Evolutionary conservation across 2,113 vertebrate genomes (phyloP).

Genomic region (Chelonoidis abingdonii): DNA sequence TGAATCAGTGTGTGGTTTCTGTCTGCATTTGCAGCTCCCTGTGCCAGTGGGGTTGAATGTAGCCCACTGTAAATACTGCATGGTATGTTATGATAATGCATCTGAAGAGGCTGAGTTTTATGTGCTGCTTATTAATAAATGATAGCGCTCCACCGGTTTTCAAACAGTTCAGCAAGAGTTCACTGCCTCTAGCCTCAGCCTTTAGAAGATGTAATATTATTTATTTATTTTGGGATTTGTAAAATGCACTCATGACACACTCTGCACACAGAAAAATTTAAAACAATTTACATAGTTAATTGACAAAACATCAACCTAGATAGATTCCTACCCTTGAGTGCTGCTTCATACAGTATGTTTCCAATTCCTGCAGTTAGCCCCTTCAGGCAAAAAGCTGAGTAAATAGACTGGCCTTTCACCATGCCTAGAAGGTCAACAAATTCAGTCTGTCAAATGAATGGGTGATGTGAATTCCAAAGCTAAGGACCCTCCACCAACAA

Average conservation of each 20-base stretch:
- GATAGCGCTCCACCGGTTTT: not conserved
- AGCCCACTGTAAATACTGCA: not conserved
- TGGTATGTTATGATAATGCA: not conserved
- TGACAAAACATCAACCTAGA: constrained; percentile 48
- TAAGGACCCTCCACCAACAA: not conserved
- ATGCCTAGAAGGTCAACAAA: constrained; percentile 66
- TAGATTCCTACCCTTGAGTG: constrained; percentile 36
- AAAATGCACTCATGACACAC: not conserved
- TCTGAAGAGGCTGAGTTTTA: not conserved
- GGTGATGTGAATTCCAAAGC: constrained; percentile 22
- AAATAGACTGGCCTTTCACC: constrained; percentile 46
- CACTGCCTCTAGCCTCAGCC: not conserved
- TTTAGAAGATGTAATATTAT: not conserved
- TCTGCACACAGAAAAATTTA: constrained; percentile 36
- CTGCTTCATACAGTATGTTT: constrained; percentile 27
- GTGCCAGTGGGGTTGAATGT: not conserved
- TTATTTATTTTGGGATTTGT: not conserved
- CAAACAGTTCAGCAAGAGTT: constrained; percentile 22
- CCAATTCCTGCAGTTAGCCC: constrained; percentile 21
- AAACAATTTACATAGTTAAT: constrained; percentile 52
- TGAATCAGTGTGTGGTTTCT: not conserved
- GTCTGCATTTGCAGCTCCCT: not conserved
- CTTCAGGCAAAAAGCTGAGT: constrained; percentile 44
- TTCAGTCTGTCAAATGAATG: constrained; percentile 35
- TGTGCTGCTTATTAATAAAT: constrained; percentile 30